Evolutionary conservation across 2,797 vertebrate species (phyloP).

Genomic region (Neostethus bicornis): DNA sequence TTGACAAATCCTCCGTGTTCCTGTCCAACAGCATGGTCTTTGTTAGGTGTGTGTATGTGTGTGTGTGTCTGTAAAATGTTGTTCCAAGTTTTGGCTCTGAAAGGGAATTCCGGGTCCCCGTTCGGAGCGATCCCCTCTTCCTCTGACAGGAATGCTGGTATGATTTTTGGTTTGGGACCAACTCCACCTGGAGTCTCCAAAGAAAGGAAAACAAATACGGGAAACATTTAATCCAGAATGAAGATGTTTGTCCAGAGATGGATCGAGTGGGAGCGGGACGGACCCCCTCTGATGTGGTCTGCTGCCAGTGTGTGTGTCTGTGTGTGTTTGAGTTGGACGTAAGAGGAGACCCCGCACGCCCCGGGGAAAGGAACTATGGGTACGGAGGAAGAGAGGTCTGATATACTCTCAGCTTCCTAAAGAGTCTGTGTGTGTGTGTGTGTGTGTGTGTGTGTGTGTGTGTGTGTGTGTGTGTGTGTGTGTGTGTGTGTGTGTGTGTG

Average conservation of each 20-base stretch:
- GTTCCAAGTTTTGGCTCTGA: conserved; percentile 72
- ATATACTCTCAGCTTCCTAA: conserved; percentile 72
- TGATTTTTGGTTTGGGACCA: conserved; percentile 77
- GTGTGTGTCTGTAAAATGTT: conserved; percentile 74
- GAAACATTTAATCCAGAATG: conserved; percentile 84
- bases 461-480: too few species aligned
- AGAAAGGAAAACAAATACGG: conserved; percentile 82
- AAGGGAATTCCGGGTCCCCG: conserved; percentile 71
- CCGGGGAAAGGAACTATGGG: conserved; percentile 74
- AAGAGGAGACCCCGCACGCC: conserved; percentile 69
- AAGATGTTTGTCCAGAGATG: conserved; percentile 80
- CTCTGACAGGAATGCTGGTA: conserved; percentile 67
- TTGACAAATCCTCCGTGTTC: too few species aligned
- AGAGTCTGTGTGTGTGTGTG: conserved; percentile 36
- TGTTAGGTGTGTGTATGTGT: conserved; percentile 61
- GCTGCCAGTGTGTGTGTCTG: conserved; percentile 65
- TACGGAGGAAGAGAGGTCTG: conserved; percentile 70
- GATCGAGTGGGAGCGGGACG: conserved; percentile 68
- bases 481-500: too few species aligned
- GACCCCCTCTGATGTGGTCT: conserved; percentile 78
- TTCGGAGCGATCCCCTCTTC: conserved; percentile 57
- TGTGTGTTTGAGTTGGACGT: conserved; percentile 78
- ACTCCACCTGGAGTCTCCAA: conserved; percentile 80
- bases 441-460: conserved; percentile 24
- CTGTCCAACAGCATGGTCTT: conserved; percentile 70